Percentiles rank a stretch among this genome's conserved stretches.
These are phyloP conservation scores for Noctua comes DNA, from an alignment of 2,888 invertebrate species.

Conservation along the genomic window DNA sequence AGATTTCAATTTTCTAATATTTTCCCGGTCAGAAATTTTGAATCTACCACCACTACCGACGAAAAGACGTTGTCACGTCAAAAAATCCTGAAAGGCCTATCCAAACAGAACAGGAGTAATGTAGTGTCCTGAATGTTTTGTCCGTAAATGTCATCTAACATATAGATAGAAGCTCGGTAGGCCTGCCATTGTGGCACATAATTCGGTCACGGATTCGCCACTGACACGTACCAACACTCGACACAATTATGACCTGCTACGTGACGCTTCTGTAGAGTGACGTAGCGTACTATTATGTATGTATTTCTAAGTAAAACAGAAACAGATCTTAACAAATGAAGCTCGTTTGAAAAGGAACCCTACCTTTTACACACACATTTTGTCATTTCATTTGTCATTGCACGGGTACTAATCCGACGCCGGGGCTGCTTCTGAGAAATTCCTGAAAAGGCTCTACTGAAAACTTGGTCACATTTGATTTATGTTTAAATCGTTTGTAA, in stretches of 20 bases:
- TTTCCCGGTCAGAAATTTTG: background rate
- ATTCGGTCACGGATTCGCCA: conserved; percentile 65
- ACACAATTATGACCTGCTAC: conserved; percentile 68
- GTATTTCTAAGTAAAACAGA: conserved; percentile 1
- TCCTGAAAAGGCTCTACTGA: background rate
- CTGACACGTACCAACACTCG: conserved; percentile 64
- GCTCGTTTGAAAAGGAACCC: background rate
- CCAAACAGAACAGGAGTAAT: background rate
- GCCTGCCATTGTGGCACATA: conserved; percentile 57
- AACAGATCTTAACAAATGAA: background rate
- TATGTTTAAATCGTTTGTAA: background rate
- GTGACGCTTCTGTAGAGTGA: conserved; percentile 53
- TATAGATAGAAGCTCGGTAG: conserved; percentile 20
- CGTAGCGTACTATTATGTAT: conserved; percentile 10
- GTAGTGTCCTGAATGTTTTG: conserved; percentile 4
- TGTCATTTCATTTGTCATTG: background rate
- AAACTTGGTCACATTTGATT: background rate
- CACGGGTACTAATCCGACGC: background rate
- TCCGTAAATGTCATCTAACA: conserved; percentile 40
- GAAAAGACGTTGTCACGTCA: background rate
- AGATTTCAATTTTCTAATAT: background rate
- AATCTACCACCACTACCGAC: background rate
- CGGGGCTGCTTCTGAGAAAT: background rate
- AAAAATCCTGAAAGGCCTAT: background rate
- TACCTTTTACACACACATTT: background rate